Evolutionary conservation across 2,797 vertebrate genomes (phyloP), one percentile per base, ranked within the genome.

Genomic region (Labroides dimidiatus): DNA sequence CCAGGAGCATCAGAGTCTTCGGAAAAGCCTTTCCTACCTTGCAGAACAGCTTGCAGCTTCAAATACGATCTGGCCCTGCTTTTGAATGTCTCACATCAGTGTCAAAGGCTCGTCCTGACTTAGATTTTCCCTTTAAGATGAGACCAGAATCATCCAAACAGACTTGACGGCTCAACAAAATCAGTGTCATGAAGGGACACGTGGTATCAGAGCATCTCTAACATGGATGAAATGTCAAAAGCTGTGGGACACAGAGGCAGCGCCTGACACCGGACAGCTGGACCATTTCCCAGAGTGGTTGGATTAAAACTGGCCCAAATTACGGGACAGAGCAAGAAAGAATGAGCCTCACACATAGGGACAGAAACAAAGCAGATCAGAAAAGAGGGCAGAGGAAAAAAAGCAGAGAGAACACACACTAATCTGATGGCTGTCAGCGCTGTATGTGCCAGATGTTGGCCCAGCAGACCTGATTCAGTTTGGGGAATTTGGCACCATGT

Each of bases 371-470:
- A 70, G 61, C 41, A 77, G 64, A 77, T 27, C 55, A 48, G 74
- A 69, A 80, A 74, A 77, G 62, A 72, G 78, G 75, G 55, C 62
- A 80, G 51, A 78, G 73, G 65, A 63, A 56, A 33, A 51, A 44
- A 55, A 47, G 50, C 61, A 63, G 54, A 72, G 63, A 66, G 52
- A 84, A 69, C 42, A 52, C 64, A 62, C 58, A 72, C 70, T 87
- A 81, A 88, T 90, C 87, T 77, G 63, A 64, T 69, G 62, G 75
- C 74, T 75, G 74, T 69, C 64, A 67, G 72, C 52, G 57, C 73
- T 63, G 53, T 65, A 75, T 37, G 58, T 21, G 73, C 83, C 91
- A 92, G 87, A 90, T 92, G 89, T 91, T 80, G 69, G 43, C 73
- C 57, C 67, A 51, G 21, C 20, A 58, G 56, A 85, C 24, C 66